Percentiles rank a stretch among this genome's conserved stretches.
Conservation (phyloP, 2,797 vertebrate species). For the Trachurus trachurus region DNA sequence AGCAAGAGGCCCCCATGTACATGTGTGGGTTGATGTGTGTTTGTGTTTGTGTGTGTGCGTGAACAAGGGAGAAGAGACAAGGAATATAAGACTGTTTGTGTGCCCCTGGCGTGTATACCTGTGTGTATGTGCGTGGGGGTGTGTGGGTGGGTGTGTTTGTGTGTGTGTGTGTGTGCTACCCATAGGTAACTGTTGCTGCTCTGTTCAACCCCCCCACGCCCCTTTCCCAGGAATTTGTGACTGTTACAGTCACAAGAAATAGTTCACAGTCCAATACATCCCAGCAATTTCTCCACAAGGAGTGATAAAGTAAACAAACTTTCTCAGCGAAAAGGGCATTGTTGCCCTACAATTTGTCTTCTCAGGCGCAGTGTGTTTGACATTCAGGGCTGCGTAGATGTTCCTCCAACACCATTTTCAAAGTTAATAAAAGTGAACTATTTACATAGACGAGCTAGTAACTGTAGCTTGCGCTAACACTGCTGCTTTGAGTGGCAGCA, state of each 20-base stretch:
- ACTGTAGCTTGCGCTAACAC: background rate
- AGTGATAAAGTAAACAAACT: background rate
- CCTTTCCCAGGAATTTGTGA: conserved; percentile 13
- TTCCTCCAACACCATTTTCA: background rate
- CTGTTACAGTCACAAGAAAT: background rate
- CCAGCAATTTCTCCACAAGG: background rate
- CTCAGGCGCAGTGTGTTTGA: background rate
- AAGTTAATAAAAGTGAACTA: background rate
- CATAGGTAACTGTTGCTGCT: background rate
- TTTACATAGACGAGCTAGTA: background rate
- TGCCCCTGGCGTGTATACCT: too few species aligned
- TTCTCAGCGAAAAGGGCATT: too few species aligned
- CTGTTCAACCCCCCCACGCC: background rate
- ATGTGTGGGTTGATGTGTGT: conserved; percentile 35
- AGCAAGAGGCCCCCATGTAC: conserved; percentile 73
- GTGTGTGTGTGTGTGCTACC: background rate
- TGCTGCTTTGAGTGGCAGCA: background rate
- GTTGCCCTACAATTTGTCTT: background rate
- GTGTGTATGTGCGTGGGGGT: background rate
- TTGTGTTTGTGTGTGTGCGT: conserved; percentile 6
- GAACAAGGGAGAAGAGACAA: conserved; percentile 11
- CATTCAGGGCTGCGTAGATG: background rate
- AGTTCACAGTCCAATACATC: background rate
- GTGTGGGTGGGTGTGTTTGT: conserved; percentile 5
- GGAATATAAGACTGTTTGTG: conserved; percentile 20